Base-by-base conservation (phyloP, 2,113 vertebrate genomes). In the Suncus etruscus region DNA sequence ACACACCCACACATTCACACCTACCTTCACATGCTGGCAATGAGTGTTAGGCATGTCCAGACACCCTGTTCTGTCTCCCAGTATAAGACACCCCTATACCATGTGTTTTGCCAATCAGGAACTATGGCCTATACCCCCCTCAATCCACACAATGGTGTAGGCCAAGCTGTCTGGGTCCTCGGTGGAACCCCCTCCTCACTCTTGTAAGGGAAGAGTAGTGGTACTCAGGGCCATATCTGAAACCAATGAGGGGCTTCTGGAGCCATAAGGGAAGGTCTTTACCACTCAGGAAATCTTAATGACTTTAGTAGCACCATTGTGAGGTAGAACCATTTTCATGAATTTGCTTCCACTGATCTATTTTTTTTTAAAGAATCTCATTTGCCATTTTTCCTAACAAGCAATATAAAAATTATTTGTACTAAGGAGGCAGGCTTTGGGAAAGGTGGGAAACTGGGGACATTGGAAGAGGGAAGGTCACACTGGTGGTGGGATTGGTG, bases 71-170 rank as follows among this genome's bases (percentile, higher is more conserved):
- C 54, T 2, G 15, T 27, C 72, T 9, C 70, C 51, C 12, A 39
- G 18, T 0, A 8, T 29, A 25, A 20, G 29, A 39, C 14, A 2
- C 54, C 45, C 4, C 6, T 0, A 6, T 25, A 65, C 54, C 32
- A 3, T 0, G 25, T 0, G 6, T 24, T 87, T 12, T 47, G 58
- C 50, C 39, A 9, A 0, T 45, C 12, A 22, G 68, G 73, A 0
- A 2, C 69, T 3, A 25, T 1, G 22, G 22, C 47, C 27, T 54
- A 7, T 58, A 78, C 11, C 10, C 22, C 27, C 4, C 2, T 47
- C 11, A 6, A 0, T 8, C 39, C 70, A 15, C 1, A 0, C 32
- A 12, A 81, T 16, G 51, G 74, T 3, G 45, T 61, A 11, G 22
- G 24, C n/a, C n/a, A 4, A 12, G 32, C 6, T 8, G 32, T 31